Base-by-base conservation (phyloP, 2,113 vertebrate genomes). In the Pedetes capensis region DNA sequence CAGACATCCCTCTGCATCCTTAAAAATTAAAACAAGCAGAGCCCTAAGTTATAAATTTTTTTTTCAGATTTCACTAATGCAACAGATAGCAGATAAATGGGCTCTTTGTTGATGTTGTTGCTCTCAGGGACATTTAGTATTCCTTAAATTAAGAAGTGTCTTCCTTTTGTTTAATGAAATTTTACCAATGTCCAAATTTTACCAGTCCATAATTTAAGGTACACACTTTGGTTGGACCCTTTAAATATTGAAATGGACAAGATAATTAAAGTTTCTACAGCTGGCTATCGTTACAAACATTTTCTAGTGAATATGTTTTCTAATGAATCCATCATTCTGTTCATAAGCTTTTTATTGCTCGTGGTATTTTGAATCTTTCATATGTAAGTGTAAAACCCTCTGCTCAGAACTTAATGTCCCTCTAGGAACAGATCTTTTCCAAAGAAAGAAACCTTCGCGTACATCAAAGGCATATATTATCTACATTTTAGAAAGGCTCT, bases 261-360 rank as follows among this genome's bases (percentile, higher is more conserved):
- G 95, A 82, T 71, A 97, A 93, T 57, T 12, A 68, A 93, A 72
- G 49, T 61, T 96, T 51, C 66, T 91, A 94, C 92, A 97, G 83
- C 3, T 37, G 85, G 25, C 37, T 63, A 16, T 69, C 82, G 57
- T 22, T n/a, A 51, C 8, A 83, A 90, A 53, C 76, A n/a, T n/a
- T n/a, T n/a, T n/a, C 29, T 34, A 85, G 32, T 14, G 86, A 94
- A 87, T 0, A 64, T 1, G 9, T 84, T 86, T 90, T 68, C 78
- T 59, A 89, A 71, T 5, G 51, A 96, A 72, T 95, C 87, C 93
- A 74, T 64, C 87, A 39, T 57, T 96, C 89, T 55, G 11, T 55
- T 95, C 27, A 55, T 27, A 17, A 57, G 42, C 44, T 8, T 90
- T 92, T 55, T 44, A 20, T 75, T 86, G 17, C 91, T 61, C 14